These are phyloP conservation scores for Zootoca vivipara DNA, from an alignment of 2,113 vertebrate genomes.

Conservation along the genomic window DNA sequence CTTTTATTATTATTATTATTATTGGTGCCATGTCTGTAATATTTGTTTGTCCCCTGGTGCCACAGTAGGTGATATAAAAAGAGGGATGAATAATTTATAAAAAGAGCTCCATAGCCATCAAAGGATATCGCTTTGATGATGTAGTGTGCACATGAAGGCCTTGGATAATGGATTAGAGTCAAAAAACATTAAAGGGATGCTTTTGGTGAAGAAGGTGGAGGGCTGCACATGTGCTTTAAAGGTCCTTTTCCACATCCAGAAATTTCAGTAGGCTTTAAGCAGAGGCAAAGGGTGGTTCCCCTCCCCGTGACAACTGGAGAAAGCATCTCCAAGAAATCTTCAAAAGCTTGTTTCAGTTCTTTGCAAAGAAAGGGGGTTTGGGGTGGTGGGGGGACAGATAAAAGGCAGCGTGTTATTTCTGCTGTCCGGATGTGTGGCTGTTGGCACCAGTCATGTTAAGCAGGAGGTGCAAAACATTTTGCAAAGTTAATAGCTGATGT, in stretches of 20 bases:
- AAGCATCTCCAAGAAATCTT: not conserved
- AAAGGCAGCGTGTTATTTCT: not conserved
- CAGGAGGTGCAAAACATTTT: not conserved
- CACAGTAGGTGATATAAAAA: constrained; percentile 66
- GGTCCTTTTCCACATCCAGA: constrained; percentile 14
- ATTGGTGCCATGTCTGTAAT: constrained; percentile 62
- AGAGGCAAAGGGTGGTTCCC: not conserved
- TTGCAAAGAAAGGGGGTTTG: not conserved
- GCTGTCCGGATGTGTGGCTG: no score
- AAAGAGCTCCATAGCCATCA: constrained; percentile 54
- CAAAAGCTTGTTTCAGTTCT: not conserved
- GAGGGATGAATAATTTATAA: constrained; percentile 68
- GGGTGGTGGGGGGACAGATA: not conserved
- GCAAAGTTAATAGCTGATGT: not conserved
- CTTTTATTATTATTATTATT: constrained; percentile 41
- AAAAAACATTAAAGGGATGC: constrained; percentile 14
- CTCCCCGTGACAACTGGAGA: not conserved
- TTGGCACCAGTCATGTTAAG: not conserved
- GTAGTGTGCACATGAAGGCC: constrained; percentile 15
- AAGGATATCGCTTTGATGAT: constrained; percentile 53
- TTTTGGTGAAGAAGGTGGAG: not conserved
- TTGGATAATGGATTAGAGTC: constrained; percentile 40
- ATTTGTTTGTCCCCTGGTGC: constrained; percentile 71
- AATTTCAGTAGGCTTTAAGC: not conserved
- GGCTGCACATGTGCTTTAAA: not conserved